These are phyloP conservation scores for Aurelia sp. DNA, from an alignment of 30 jellyfish, hydroid and myxozoan species.

Conservation along the genomic window DNA sequence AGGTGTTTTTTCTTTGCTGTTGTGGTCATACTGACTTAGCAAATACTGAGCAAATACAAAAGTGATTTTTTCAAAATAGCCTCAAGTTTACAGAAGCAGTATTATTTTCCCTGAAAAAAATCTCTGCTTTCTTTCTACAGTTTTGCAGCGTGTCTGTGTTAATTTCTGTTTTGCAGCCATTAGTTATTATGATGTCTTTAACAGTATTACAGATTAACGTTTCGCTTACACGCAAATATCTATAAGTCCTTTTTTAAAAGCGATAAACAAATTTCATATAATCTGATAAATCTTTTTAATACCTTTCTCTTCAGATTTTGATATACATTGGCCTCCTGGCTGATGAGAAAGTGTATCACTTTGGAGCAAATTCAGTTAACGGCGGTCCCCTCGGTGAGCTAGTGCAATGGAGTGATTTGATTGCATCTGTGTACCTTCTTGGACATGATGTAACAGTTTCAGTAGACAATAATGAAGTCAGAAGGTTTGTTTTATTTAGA, in stretches of 20 bases:
- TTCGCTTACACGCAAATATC: too few relatives aligned
- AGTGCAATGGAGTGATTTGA: conserved; percentile 96
- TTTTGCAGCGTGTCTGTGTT: too few relatives aligned
- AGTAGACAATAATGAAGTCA: conserved; percentile 37
- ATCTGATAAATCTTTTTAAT: neutral
- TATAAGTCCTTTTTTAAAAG: too few relatives aligned
- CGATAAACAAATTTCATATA: neutral
- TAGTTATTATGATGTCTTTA: too few relatives aligned
- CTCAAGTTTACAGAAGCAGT: too few relatives aligned
- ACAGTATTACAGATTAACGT: too few relatives aligned
- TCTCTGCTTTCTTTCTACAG: too few relatives aligned
- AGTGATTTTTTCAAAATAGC: too few relatives aligned
- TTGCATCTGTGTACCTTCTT: conserved; percentile 79
- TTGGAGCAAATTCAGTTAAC: conserved; percentile 75
- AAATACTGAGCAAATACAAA: too few relatives aligned
- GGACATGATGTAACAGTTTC: conserved; percentile 89
- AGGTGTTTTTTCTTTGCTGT: too few relatives aligned
- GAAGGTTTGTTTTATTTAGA: conserved; percentile 20
- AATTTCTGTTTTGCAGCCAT: too few relatives aligned
- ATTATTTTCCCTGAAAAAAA: too few relatives aligned
- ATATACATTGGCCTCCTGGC: conserved; percentile 93
- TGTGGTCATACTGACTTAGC: conserved; percentile 12
- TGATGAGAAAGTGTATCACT: conserved; percentile 80
- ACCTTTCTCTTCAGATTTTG: conserved; percentile 61
- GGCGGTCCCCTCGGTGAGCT: conserved; percentile 99